These are phyloP conservation scores for Clarias pachynema DNA, from an alignment of 2,797 vertebrate genomes.

Conservation along the genomic window DNA sequence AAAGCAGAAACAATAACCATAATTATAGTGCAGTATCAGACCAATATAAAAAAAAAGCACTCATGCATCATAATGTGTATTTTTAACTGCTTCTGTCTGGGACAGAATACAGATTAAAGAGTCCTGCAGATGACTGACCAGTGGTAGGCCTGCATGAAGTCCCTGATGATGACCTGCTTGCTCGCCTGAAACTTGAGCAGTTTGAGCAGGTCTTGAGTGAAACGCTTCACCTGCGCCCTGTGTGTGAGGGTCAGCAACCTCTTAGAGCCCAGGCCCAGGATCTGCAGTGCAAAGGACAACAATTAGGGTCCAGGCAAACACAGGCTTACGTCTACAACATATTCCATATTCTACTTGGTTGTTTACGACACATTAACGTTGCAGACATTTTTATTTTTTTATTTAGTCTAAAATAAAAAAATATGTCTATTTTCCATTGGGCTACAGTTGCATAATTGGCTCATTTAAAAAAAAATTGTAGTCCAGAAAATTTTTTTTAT, in stretches of 20 bases:
- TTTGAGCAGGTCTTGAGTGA: constrained; percentile 95
- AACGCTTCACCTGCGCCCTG: constrained; percentile 95
- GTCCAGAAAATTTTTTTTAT: neutral
- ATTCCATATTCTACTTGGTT: neutral
- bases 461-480: neutral
- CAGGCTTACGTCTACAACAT: neutral
- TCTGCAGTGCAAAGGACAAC: constrained; percentile 72
- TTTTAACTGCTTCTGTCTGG: no score
- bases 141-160: constrained; percentile 96
- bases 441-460: neutral
- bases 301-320: neutral
- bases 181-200: constrained; percentile 98
- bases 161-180: constrained; percentile 90
- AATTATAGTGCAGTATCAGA: neutral
- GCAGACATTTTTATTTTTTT: neutral
- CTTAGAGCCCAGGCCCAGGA: constrained; percentile 94
- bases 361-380: neutral
- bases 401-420: no score
- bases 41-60: neutral
- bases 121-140: constrained; percentile 81
- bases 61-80: no score
- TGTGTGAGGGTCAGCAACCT: constrained; percentile 92
- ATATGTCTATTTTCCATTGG: neutral
- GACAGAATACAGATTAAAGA: neutral
- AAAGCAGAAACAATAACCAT: neutral